Conservation (phyloP, 1,140 invertebrate genomes). For the Saccostrea glomerata region DNA sequence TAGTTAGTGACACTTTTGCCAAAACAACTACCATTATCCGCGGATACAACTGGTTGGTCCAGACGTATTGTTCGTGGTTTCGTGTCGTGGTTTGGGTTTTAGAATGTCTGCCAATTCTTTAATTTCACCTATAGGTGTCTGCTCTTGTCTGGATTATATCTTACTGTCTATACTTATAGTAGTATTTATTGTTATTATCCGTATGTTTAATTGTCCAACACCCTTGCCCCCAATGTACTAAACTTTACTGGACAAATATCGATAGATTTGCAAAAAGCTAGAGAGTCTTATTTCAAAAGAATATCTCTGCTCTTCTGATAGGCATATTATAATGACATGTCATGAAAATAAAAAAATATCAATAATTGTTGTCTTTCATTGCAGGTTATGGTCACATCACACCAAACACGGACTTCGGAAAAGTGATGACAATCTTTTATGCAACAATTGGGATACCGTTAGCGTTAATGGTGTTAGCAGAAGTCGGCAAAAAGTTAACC, state of each 20-base stretch:
- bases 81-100: not conserved
- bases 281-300: no score
- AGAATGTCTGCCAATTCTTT: not conserved
- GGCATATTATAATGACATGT: no score
- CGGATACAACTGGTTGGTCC: not conserved
- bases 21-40: constrained; percentile 3
- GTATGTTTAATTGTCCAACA: no score
- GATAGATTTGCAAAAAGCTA: no score
- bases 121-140: not conserved
- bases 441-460: constrained; percentile 97
- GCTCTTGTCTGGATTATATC: no score
- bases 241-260: no score
- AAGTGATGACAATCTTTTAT: constrained; percentile 93
- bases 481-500: constrained; percentile 77
- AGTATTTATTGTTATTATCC: not conserved
- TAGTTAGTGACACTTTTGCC: not conserved
- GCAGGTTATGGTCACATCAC: constrained; percentile 96
- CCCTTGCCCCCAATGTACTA: no score
- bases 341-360: no score
- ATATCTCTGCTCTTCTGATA: no score
- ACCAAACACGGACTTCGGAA: constrained; percentile 90
- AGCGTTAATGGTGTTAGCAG: constrained; percentile 83
- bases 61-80: not conserved
- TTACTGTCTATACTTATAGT: not conserved
- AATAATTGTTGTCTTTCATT: constrained; percentile 59